Base-by-base conservation (phyloP, 2,888 invertebrate species). In the Coenonympha arcania region DNA sequence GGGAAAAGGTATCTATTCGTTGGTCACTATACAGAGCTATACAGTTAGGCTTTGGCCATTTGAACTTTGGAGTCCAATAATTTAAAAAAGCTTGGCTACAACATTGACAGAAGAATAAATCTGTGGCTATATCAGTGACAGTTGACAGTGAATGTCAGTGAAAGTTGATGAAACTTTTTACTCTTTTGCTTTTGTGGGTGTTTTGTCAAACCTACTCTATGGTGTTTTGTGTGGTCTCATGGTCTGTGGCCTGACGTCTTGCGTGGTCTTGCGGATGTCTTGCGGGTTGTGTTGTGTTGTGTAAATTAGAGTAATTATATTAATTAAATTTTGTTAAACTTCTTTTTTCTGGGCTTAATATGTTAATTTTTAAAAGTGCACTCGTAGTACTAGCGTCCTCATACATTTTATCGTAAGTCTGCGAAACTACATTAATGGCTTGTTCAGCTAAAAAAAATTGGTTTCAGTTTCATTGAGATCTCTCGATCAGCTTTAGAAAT, bases 281-380 rank as follows among this genome's bases (percentile, higher is more conserved):
- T 22, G 40, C 11, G 44, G 44, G 48, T 51, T 58, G 56, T 56
- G 54, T 56, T 56, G 52, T 56, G 54, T 50, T 58, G 50, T 55
- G 45, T 54, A 53, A 49, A 53, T n/a, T n/a, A n/a, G n/a, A n/a
- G n/a, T n/a, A 42, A 44, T 54, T 51, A 53, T 34, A 51, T 34
- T 52, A 53, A 55, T 51, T 57, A 26, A 49, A 53, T 58, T 58
- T 54, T 45, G 39, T 55, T 57, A 31, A 43, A 34, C 43, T 50
- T 53, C 45, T 28, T 50, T 50, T 59, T 54, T 50, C 56, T 58
- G 48, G 50, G 45, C 54, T 53, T 69, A 79, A 68, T 71, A 85
- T 86, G 85, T 75, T 80, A 66, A 69, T 83, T 68, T 85, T 83
- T 68, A 82, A 76, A 67, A 76, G 79, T 71, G 81, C 75, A 22